Conservation (phyloP, 2,888 invertebrate genomes). For the Thalpophila matura region DNA sequence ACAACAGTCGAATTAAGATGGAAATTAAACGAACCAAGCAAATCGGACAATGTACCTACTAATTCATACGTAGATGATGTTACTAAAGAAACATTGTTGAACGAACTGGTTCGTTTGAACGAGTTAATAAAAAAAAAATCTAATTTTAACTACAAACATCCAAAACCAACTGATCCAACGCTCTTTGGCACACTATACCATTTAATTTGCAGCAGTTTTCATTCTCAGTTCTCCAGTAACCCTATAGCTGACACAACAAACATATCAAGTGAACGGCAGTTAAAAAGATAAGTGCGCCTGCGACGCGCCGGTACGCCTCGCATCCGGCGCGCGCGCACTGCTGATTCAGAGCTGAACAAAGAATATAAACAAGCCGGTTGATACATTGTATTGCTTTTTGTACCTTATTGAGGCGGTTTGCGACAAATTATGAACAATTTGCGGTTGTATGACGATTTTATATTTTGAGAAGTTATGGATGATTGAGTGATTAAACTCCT, state of each 20-base stretch:
- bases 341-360: constrained; percentile 68
- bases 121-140: neutral
- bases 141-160: constrained; percentile 1
- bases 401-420: constrained; percentile 11
- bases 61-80: neutral
- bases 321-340: constrained; percentile 54
- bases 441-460: neutral
- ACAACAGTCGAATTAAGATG: constrained; percentile 9
- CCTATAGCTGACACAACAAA: constrained; percentile 30
- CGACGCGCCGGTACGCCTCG: constrained; percentile 49
- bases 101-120: neutral
- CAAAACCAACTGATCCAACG: neutral
- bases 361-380: constrained; percentile 42
- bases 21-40: constrained; percentile 14
- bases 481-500: too few relatives aligned
- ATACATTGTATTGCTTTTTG: constrained; percentile 44
- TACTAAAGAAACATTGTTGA: constrained; percentile 3
- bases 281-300: constrained; percentile 53
- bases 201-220: constrained; percentile 22
- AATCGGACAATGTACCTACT: neutral
- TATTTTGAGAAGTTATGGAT: too few relatives aligned
- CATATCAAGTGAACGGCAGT: constrained; percentile 36
- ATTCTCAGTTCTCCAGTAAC: neutral
- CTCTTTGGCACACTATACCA: neutral
- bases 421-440: constrained; percentile 25